These are phyloP conservation scores for Actinostola sp. DNA, from an alignment of 92 coral and sea anemone genomes.

Conservation along the genomic window DNA sequence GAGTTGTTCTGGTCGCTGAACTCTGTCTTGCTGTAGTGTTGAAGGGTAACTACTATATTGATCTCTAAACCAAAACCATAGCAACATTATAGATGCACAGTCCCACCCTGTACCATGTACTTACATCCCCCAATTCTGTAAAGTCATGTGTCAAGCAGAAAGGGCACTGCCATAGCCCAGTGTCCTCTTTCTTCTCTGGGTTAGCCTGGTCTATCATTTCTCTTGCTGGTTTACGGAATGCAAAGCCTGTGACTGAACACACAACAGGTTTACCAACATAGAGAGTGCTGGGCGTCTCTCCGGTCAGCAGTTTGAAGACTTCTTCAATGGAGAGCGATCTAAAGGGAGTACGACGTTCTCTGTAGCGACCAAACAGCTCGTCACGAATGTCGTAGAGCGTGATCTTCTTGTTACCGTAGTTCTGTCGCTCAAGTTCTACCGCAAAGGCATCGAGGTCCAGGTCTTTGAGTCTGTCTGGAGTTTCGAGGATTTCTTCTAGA, in stretches of 20 bases:
- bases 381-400: slow-evolving; percentile 97
- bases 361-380: slow-evolving; percentile 92
- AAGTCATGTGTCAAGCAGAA: slow-evolving; percentile 83
- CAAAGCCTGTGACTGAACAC: slow-evolving; percentile 92
- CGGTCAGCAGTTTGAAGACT: slow-evolving; percentile 86
- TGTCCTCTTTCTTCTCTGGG: slow-evolving; percentile 84
- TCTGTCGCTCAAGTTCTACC: slow-evolving; percentile 93
- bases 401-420: slow-evolving; percentile 89
- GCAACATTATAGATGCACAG: too few relatives aligned
- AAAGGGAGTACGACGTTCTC: slow-evolving; percentile 85
- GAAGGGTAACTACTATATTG: too few relatives aligned
- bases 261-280: slow-evolving; percentile 88
- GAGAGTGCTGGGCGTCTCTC: slow-evolving; percentile 81
- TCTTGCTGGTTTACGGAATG: slow-evolving; percentile 89
- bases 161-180: slow-evolving; percentile 91
- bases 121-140: slow-evolving; percentile 88
- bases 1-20: too few relatives aligned
- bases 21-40: too few relatives aligned
- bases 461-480: slow-evolving; percentile 93
- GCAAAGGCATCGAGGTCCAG: slow-evolving; percentile 96
- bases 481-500: slow-evolving; percentile 89
- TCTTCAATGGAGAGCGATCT: slow-evolving; percentile 89
- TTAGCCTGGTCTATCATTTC: slow-evolving; percentile 93
- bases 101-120: not conserved
- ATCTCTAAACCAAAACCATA: too few relatives aligned